Conservation (phyloP, 1,140 invertebrate genomes). For the Sipha flava region DNA sequence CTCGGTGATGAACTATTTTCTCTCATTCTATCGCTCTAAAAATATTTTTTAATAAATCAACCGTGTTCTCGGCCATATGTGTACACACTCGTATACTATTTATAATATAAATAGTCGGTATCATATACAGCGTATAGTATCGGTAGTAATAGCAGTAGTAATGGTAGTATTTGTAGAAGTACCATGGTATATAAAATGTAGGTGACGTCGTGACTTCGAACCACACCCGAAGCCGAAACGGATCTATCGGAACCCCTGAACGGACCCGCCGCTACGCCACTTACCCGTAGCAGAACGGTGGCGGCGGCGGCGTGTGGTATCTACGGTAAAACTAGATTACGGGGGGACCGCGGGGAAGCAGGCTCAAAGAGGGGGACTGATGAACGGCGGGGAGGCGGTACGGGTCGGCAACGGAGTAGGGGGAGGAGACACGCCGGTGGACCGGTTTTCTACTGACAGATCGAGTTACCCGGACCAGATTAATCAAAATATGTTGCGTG, state of each 20-base stretch:
- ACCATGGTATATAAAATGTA: neutral
- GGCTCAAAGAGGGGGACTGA: too few species aligned
- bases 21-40: too few species aligned
- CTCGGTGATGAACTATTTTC: too few species aligned
- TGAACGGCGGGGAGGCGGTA: neutral
- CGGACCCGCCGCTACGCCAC: neutral
- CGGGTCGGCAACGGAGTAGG: neutral
- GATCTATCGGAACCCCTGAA: conserved; percentile 3
- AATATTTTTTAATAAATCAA: too few species aligned
- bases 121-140: too few species aligned
- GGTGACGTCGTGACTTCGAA: conserved; percentile 26
- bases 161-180: neutral
- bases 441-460: conserved; percentile 18
- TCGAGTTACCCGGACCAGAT: conserved; percentile 23
- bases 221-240: conserved; percentile 30
- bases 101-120: too few species aligned
- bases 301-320: too few species aligned
- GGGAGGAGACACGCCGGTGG: neutral
- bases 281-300: neutral
- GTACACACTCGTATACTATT: too few species aligned
- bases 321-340: conserved; percentile 3
- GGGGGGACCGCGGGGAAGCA: neutral
- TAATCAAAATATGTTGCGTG: conserved; percentile 32
- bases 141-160: too few species aligned
- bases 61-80: too few species aligned